Base-by-base conservation (phyloP, 2,888 invertebrate genomes). In the Metalampra italica region DNA sequence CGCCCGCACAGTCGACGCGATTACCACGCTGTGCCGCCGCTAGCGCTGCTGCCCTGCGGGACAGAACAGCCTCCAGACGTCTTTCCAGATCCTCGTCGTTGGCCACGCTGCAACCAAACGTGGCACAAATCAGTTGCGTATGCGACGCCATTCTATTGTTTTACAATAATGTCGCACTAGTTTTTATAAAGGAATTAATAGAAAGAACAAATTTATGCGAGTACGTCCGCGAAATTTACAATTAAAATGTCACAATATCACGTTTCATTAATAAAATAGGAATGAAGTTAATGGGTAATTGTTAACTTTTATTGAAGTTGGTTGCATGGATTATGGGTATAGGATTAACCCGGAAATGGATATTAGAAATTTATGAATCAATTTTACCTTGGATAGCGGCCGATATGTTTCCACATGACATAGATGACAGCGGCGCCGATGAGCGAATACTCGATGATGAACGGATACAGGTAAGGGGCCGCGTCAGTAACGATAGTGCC, bases 361-460 rank as follows among this genome's bases (percentile, higher is more conserved):
- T n/a, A n/a, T n/a, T n/a, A n/a, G n/a, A 34, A 34, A 34, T 11
- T 34, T 4, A 12, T n/a, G 12, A 14, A 14, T 2, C 2, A n/a
- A 71, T 11, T 64, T 86, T 85, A 94, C 92, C 94, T 94, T 45
- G 97, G 95, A 84, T 96, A 94, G 74, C 95, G 93, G 50, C 97
- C 97, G 78, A 97, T 97, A 75, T 96, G 96, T 75, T 96, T 95
- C 98, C 98, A 98, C 96, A 98, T 98, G 46, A 97, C 96, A 78
- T 97, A 98, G 68, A 98, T 94, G 38, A 98, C 97, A 46, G 97
- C 97, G 45, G 98, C 97, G 14, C 97, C 97, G 70, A 98, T 97
- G 57, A 98, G 90, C 55, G 97, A 97, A 86, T 98, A 98, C 78
- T 98, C 97, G 68, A 98, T 96, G 70, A 97, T 97, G 83, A 98